Evolutionary conservation across 1,140 invertebrate species (phyloP).

Genomic region (Pissodes strobi): DNA sequence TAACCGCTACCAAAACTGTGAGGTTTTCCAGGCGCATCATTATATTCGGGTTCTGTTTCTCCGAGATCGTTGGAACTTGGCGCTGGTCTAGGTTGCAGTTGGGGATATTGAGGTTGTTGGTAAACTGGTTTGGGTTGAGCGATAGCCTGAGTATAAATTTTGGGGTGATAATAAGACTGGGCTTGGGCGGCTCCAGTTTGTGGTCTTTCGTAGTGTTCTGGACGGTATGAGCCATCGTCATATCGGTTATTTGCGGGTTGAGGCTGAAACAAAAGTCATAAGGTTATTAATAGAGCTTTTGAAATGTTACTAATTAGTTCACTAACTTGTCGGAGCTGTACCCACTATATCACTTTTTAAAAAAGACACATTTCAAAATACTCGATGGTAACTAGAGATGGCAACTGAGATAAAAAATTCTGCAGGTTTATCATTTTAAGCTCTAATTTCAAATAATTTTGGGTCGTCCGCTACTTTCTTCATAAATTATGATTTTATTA

Average conservation of each 20-base stretch:
- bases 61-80: constrained; percentile 33
- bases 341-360: too few relatives aligned
- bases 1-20: constrained; percentile 65
- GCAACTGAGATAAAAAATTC: too few relatives aligned
- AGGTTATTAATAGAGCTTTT: too few relatives aligned
- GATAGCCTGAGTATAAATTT: constrained; percentile 5
- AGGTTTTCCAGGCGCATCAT: constrained; percentile 56
- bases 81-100: constrained; percentile 1
- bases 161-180: constrained; percentile 15
- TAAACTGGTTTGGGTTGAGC: constrained; percentile 26
- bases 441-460: too few relatives aligned
- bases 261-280: constrained; percentile 6
- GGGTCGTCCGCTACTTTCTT: too few relatives aligned
- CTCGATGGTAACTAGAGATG: too few relatives aligned
- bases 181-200: constrained; percentile 3
- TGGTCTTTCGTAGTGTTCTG: constrained; percentile 40
- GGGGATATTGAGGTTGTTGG: constrained; percentile 15
- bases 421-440: too few relatives aligned
- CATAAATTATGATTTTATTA: too few relatives aligned
- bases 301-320: too few relatives aligned
- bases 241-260: constrained; percentile 19
- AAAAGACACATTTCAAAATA: too few relatives aligned
- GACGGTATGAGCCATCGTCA: constrained; percentile 46
- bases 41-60: constrained; percentile 46
- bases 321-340: too few relatives aligned